A percentile compares a stretch with the other conserved stretches of the same genome.
phyloP scores from a whole-genome alignment of 2,888 invertebrate species.

The Ennomos erosarius region DNA sequence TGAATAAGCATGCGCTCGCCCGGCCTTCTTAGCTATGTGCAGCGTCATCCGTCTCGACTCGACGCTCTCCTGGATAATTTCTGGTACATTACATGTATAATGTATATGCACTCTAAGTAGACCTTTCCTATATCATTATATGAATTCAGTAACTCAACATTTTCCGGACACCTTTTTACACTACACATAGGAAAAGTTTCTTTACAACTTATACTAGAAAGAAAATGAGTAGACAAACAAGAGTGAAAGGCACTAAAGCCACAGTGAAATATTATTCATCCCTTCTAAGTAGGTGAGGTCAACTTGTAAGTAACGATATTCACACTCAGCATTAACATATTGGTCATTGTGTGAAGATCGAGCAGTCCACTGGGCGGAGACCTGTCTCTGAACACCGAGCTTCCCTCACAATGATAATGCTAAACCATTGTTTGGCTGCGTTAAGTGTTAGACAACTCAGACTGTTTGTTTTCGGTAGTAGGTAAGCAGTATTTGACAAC shows the following conservation, averaged over 20 bases:
- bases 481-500: slow-evolving; percentile 26
- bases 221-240: slow-evolving; percentile 30
- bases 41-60: slow-evolving; percentile 59
- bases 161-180: no score
- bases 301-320: slow-evolving; percentile 44
- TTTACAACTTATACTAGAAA: slow-evolving; percentile 15
- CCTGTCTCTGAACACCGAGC: slow-evolving; percentile 52
- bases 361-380: slow-evolving; percentile 59
- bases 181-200: no score
- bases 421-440: slow-evolving; percentile 64
- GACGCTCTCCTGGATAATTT: slow-evolving; percentile 40
- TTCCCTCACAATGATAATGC: slow-evolving; percentile 62
- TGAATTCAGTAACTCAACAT: not conserved
- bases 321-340: slow-evolving; percentile 56
- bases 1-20: slow-evolving; percentile 66
- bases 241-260: not conserved
- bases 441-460: slow-evolving; percentile 60
- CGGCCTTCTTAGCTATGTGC: slow-evolving; percentile 71
- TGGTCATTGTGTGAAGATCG: slow-evolving; percentile 49
- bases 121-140: slow-evolving; percentile 5
- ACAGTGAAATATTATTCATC: not conserved
- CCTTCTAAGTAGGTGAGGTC: slow-evolving; percentile 21
- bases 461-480: slow-evolving; percentile 72
- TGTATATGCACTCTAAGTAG: slow-evolving; percentile 38
- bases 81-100: slow-evolving; percentile 31